Percentiles rank a stretch among this genome's conserved stretches.
Evolutionary conservation across 1,140 invertebrate species (phyloP).

Genomic region (Liolophura sinensis): DNA sequence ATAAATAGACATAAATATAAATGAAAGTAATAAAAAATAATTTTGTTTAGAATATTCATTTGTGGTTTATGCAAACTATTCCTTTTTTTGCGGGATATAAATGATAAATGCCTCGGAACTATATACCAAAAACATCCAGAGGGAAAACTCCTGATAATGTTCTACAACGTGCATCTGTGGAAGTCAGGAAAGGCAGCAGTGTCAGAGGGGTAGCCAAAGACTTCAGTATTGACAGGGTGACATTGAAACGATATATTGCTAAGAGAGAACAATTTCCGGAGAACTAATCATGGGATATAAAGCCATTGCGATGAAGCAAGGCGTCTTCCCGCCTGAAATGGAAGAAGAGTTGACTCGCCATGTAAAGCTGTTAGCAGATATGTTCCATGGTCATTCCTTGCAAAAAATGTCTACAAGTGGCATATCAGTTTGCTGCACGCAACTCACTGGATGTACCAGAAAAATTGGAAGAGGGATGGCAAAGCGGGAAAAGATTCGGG

Average conservation of each 20-base stretch:
- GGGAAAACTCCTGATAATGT: conserved; percentile 7
- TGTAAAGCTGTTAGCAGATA: conserved; percentile 8
- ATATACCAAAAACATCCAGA: conserved; percentile 8
- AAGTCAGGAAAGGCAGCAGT: conserved; percentile 6
- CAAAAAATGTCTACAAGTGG: conserved; percentile 6
- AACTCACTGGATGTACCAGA: conserved; percentile 25
- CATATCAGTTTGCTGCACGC: too few relatives aligned
- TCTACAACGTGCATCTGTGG: conserved; percentile 7
- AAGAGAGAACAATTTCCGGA: too few relatives aligned
- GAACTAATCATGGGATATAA: too few relatives aligned
- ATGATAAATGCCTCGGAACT: too few relatives aligned
- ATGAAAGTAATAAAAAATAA: too few relatives aligned
- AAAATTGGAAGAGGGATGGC: conserved; percentile 54
- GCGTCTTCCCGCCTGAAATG: too few relatives aligned
- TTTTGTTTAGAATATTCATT: too few relatives aligned
- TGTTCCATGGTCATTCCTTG: conserved; percentile 14
- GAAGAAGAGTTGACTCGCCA: conserved; percentile 12
- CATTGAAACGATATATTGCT: conserved; percentile 9
- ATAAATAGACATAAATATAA: too few relatives aligned
- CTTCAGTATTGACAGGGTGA: conserved; percentile 13
- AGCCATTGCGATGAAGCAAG: too few relatives aligned
- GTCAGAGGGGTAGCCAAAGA: conserved; percentile 15
- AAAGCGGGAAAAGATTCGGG: conserved; percentile 98
- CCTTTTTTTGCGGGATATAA: too few relatives aligned
- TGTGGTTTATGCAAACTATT: too few relatives aligned